Conservation (phyloP, 2,888 invertebrate genomes). For the Lasioglossum marginatum region DNA sequence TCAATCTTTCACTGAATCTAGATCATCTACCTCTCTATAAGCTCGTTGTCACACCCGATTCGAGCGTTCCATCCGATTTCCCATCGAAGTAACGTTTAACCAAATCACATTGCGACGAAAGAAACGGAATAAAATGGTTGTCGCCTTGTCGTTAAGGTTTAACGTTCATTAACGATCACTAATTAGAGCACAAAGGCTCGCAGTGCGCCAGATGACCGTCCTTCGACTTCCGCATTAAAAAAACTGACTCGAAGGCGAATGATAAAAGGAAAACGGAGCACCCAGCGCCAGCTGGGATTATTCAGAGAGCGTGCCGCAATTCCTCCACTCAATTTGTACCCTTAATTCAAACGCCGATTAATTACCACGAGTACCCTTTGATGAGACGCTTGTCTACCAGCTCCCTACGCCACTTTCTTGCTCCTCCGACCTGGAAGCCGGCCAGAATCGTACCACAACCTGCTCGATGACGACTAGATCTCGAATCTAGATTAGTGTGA, state of each 20-base stretch:
- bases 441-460: constrained; percentile 63
- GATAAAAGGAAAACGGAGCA: not conserved
- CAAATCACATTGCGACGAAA: not conserved
- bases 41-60: not conserved
- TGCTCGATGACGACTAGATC: constrained; percentile 71
- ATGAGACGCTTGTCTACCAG: constrained; percentile 29
- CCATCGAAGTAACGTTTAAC: not conserved
- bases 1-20: not conserved
- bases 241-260: not conserved
- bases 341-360: constrained; percentile 52
- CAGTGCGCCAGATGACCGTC: constrained; percentile 4
- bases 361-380: constrained; percentile 55
- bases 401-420: constrained; percentile 44
- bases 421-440: constrained; percentile 64
- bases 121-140: not conserved
- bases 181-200: constrained; percentile 39
- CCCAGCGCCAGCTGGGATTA: not conserved
- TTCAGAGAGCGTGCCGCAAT: constrained; percentile 6
- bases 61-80: not conserved
- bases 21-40: not conserved
- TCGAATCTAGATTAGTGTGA: constrained; percentile 77
- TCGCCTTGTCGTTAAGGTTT: constrained; percentile 4
- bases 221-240: not conserved
- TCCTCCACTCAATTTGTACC: constrained; percentile 32
- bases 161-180: constrained; percentile 27